Percentiles rank a stretch among this genome's conserved stretches.
Evolutionary conservation across 1,140 invertebrate genomes (phyloP).

Genomic region (Drosophila sulfurigaster): DNA sequence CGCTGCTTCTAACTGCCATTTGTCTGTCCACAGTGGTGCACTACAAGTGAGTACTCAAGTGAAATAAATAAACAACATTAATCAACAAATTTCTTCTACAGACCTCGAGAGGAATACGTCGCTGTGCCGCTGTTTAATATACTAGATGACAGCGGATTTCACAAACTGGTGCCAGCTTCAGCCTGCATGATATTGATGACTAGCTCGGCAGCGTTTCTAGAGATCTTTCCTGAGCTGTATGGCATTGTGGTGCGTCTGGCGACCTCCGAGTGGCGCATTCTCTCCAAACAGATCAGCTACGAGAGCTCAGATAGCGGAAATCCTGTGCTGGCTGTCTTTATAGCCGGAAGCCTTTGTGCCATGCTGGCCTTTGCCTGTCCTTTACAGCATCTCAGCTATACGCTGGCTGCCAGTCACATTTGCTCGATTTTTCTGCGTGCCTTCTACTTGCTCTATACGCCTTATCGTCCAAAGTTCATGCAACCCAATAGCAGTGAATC

Average conservation of each 20-base stretch:
- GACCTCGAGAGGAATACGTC: slow-evolving; percentile 83
- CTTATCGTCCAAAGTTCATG: slow-evolving; percentile 79
- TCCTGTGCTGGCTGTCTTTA: slow-evolving; percentile 89
- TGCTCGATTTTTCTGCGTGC: slow-evolving; percentile 64
- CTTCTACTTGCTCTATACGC: slow-evolving; percentile 76
- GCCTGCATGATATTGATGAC: slow-evolving; percentile 87
- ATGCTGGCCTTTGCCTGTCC: slow-evolving; percentile 89
- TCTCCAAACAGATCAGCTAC: slow-evolving; percentile 88
- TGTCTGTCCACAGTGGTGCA: slow-evolving; percentile 78
- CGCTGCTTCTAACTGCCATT: slow-evolving; percentile 67
- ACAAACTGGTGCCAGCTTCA: slow-evolving; percentile 87
- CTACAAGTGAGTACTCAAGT: slow-evolving; percentile 61
- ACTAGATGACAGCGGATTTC: slow-evolving; percentile 87
- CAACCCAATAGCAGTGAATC: slow-evolving; percentile 73
- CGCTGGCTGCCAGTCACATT: slow-evolving; percentile 78
- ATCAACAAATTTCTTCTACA: slow-evolving; percentile 1
- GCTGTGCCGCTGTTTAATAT: slow-evolving; percentile 88
- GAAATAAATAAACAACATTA: background rate
- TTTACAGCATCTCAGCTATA: slow-evolving; percentile 84
- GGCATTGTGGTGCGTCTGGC: slow-evolving; percentile 87
- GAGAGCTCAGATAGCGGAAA: slow-evolving; percentile 88
- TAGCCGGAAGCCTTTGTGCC: slow-evolving; percentile 88
- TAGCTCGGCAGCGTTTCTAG: slow-evolving; percentile 87
- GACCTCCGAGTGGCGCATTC: slow-evolving; percentile 88
- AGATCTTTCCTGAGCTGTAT: slow-evolving; percentile 88